Conservation (phyloP, 2,113 vertebrate species). For the Amphilophus citrinellus region DNA sequence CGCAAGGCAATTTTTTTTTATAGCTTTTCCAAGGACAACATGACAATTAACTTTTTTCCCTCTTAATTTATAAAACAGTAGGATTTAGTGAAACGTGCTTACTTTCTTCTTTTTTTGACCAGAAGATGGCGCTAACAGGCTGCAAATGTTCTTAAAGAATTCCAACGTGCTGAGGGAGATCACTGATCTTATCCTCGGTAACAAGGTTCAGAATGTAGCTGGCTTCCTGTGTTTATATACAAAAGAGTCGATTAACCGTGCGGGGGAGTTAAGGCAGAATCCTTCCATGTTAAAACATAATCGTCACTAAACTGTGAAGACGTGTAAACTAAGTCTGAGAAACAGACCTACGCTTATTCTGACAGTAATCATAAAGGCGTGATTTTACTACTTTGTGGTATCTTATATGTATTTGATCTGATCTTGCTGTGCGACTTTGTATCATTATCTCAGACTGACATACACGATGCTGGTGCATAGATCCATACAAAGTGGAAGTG, state of each 20-base stretch:
- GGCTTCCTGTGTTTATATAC: background rate
- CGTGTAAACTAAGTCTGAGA: background rate
- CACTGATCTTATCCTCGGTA: background rate
- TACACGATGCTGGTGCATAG: too few relatives aligned
- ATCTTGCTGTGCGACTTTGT: background rate
- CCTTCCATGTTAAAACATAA: background rate
- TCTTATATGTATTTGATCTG: background rate
- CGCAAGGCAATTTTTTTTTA: too few relatives aligned
- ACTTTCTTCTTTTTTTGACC: conserved; percentile 20
- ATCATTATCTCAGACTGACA: background rate
- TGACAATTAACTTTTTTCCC: too few relatives aligned
- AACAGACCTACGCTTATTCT: background rate
- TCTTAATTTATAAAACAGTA: too few relatives aligned
- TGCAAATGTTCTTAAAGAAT: background rate
- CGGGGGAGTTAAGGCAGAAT: background rate
- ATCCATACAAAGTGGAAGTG: background rate
- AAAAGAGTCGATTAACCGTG: background rate
- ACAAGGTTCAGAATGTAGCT: background rate
- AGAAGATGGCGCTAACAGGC: conserved; percentile 45
- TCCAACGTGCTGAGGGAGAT: background rate
- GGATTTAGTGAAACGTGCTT: background rate
- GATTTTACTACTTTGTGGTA: background rate
- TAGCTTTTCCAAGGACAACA: too few relatives aligned
- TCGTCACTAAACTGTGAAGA: background rate
- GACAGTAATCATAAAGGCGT: background rate